Percentiles rank a stretch among this genome's conserved stretches.
phyloP scores from a whole-genome alignment of 1,140 invertebrate genomes.

The Dendrolimus punctatus region DNA sequence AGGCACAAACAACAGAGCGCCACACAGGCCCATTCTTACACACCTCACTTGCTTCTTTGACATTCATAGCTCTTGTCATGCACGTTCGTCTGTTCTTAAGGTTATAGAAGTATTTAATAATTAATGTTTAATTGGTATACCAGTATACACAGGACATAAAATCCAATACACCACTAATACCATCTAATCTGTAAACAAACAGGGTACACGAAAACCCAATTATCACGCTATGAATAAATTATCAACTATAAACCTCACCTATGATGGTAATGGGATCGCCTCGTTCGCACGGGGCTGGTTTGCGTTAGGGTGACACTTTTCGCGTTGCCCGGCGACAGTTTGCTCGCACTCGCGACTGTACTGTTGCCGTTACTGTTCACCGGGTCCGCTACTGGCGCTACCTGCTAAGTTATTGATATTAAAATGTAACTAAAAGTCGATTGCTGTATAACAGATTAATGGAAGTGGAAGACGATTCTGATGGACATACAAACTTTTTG shows the following conservation, averaged over 20 bases:
- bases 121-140: no score
- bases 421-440: no score
- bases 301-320: slow-evolving; percentile 62
- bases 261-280: slow-evolving; percentile 67
- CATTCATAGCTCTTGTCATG: no score
- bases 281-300: slow-evolving; percentile 65
- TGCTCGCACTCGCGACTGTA: slow-evolving; percentile 53
- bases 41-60: no score
- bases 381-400: slow-evolving; percentile 45
- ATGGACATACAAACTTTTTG: no score
- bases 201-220: neutral
- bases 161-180: neutral
- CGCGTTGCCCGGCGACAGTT: slow-evolving; percentile 56
- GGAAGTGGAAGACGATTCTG: no score
- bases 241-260: slow-evolving; percentile 30
- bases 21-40: no score
- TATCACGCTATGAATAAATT: neutral
- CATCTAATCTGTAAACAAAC: neutral
- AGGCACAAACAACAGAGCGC: no score
- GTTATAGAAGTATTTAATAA: no score
- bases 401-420: slow-evolving; percentile 10
- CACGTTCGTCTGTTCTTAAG: no score
- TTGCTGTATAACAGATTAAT: no score
- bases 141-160: no score
- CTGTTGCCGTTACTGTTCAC: slow-evolving; percentile 62